These are phyloP conservation scores for Ditula angustiorana DNA, from an alignment of 2,888 invertebrate species.

Conservation along the genomic window DNA sequence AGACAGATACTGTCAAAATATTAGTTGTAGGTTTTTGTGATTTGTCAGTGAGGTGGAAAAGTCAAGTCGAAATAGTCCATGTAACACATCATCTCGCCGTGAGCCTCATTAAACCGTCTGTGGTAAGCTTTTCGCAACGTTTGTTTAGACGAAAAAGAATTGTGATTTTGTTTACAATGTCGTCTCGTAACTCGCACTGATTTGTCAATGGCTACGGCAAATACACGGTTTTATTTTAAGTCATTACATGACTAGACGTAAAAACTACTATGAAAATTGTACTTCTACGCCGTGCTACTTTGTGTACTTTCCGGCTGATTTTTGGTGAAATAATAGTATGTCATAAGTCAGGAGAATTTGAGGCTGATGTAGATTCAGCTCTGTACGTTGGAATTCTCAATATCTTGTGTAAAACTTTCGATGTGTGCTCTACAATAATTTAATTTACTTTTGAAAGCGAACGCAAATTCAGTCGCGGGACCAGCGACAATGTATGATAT, in stretches of 20 bases:
- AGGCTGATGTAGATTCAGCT: no score
- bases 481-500: no score
- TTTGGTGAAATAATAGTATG: no score
- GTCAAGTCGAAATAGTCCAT: slow-evolving; percentile 47
- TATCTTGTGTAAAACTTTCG: no score
- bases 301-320: no score
- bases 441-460: no score
- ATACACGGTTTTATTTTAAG: slow-evolving; percentile 43
- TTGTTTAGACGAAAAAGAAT: slow-evolving; percentile 48
- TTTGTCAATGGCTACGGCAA: slow-evolving; percentile 53
- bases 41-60: slow-evolving; percentile 12
- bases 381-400: no score
- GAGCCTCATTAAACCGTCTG: slow-evolving; percentile 45
- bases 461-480: no score
- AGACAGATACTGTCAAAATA: no score
- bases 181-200: slow-evolving; percentile 47
- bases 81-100: slow-evolving; percentile 42
- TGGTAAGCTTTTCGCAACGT: slow-evolving; percentile 55
- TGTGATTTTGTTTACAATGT: slow-evolving; percentile 49
- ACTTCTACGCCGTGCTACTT: background rate
- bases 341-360: no score
- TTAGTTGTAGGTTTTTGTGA: slow-evolving; percentile 10
- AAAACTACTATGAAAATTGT: background rate
- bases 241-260: slow-evolving; percentile 12
- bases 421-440: no score